Base-by-base conservation (phyloP, 1,140 invertebrate genomes). In the Drosophila ambigua region DNA sequence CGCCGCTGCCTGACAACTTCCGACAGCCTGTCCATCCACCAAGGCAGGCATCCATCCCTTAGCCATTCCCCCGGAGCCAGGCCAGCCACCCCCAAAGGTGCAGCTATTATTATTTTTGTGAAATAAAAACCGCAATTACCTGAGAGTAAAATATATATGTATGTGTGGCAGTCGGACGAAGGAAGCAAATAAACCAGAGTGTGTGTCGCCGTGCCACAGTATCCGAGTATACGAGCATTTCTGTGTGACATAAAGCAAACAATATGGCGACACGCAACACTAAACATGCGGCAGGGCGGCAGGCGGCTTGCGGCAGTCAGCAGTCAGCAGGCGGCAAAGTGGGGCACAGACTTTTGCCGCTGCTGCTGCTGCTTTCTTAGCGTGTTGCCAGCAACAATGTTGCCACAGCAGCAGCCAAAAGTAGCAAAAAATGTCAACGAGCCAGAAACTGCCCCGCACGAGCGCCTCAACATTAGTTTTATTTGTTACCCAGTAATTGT, bases 61-160 rank as follows among this genome's bases (percentile, higher is more conserved):
- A n/a, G 43, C 31, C 31, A 35, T 39, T 49, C 20, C 53, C 55
- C 24, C 23, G 49, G 49, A 3, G 23, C 23, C 23, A 53, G 31
- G 23, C 23, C 23, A 53, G 31, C 54, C 51, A 55, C 62, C 53
- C 43, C 66, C 54, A 15, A 60, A 74, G 69, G 60, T 80, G 72
- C 72, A 73, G 81, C 73, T 81, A 81, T 87, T 85, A 87, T 85
- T 85, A 85, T 60, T 74, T 67, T 59, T 87, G 78, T 87, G 83
- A 88, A 87, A 87, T 87, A 88, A 87, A 87, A 87, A 88, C 83
- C 83, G 79, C 83, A 87, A 87, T 87, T 87, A 87, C 83, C 83
- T 88, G 83, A 74, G 83, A 87, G 79, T 79, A 79, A 88, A 87
- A 76, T 81, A 87, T 82, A 82, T 39, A 39, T 39, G 4, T 35